phyloP scores from a whole-genome alignment of 2,113 vertebrate species.

The Callipepla californica region DNA sequence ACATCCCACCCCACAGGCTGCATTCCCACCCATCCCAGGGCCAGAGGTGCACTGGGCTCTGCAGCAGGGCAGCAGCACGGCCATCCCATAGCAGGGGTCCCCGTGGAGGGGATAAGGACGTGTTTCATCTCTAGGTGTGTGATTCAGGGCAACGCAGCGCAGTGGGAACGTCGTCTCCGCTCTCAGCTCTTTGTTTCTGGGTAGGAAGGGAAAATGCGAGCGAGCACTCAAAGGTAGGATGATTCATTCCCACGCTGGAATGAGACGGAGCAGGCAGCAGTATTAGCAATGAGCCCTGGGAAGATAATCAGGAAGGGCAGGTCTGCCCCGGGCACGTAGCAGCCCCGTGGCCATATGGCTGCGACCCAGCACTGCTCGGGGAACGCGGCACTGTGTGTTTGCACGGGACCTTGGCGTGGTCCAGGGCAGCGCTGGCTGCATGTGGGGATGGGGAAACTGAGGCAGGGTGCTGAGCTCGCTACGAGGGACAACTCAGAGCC shows the following conservation, averaged over 20 bases:
- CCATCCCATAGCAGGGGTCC: not conserved
- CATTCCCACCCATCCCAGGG: not conserved
- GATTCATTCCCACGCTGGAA: conserved; percentile 57
- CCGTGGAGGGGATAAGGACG: not conserved
- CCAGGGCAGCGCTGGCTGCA: rapidly evolving
- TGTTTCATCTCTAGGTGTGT: not conserved
- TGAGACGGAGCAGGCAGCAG: not conserved
- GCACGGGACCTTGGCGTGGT: not conserved
- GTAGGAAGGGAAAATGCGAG: not conserved
- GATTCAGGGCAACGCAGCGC: not conserved
- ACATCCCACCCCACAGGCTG: not conserved
- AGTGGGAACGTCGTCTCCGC: not conserved
- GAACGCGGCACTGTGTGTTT: rapidly evolving
- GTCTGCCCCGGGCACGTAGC: conserved; percentile 41
- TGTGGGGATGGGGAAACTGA: not conserved
- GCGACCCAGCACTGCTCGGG: not conserved
- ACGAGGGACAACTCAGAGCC: not conserved
- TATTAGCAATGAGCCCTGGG: not conserved
- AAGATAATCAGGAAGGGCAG: conserved; percentile 54
- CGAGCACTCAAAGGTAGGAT: not conserved
- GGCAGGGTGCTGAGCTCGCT: not conserved
- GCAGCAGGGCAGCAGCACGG: not conserved
- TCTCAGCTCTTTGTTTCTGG: not conserved
- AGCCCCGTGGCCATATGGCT: not conserved
- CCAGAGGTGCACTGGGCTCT: rapidly evolving